These are phyloP conservation scores for Drosophila borborema DNA, from an alignment of 2,888 invertebrate genomes.

Conservation along the genomic window DNA sequence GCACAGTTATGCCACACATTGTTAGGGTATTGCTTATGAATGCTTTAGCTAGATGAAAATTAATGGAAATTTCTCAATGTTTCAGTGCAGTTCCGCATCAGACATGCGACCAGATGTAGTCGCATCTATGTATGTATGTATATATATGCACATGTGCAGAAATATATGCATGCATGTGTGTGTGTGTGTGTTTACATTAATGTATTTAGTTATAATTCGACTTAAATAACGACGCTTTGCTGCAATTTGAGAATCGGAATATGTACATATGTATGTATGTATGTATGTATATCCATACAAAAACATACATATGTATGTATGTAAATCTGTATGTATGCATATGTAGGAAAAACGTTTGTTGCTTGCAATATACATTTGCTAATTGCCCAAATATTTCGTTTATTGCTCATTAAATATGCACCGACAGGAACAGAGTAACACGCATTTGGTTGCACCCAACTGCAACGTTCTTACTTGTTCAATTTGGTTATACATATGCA, in stretches of 20 bases:
- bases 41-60: constrained; percentile 19
- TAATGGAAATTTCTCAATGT: constrained; percentile 29
- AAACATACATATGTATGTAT: not conserved
- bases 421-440: too few relatives aligned
- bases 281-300: not conserved
- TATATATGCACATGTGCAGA: not conserved
- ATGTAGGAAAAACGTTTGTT: too few relatives aligned
- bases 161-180: not conserved
- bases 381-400: too few relatives aligned
- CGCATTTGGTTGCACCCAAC: too few relatives aligned
- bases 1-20: not conserved
- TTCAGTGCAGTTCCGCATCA: constrained; percentile 16
- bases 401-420: too few relatives aligned
- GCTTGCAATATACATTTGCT: too few relatives aligned
- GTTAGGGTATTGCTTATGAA: constrained; percentile 2
- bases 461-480: too few relatives aligned
- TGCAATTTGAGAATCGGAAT: constrained; percentile 9
- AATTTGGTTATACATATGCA: not conserved
- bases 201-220: constrained; percentile 9
- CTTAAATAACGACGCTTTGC: constrained; percentile 5
- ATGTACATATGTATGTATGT: not conserved
- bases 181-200: not conserved
- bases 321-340: too few relatives aligned
- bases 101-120: constrained; percentile 3
- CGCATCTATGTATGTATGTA: not conserved